Conservation (phyloP, 2,113 vertebrate species). For the Apodemus speciosus region DNA sequence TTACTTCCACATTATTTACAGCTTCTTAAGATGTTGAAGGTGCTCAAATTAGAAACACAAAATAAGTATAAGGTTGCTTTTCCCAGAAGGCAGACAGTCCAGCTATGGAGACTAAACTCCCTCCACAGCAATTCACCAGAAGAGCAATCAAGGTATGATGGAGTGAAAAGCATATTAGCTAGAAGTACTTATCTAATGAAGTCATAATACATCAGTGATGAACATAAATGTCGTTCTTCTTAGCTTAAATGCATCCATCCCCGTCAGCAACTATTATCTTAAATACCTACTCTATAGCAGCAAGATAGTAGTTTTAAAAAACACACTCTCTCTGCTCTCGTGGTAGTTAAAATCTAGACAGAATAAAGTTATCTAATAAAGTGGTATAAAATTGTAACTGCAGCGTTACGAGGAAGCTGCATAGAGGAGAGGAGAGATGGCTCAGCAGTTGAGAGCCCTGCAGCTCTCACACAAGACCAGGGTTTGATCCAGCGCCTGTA, state of each 20-base stretch:
- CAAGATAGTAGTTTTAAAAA: not conserved
- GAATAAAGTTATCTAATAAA: conserved; percentile 4
- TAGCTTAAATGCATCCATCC: not conserved
- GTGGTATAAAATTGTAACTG: not conserved
- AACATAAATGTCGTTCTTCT: not conserved
- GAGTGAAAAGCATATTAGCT: not conserved
- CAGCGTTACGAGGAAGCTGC: not conserved
- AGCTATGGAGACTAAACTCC: not conserved
- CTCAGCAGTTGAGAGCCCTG: not conserved
- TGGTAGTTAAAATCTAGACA: conserved; percentile 17
- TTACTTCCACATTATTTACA: conserved; percentile 50
- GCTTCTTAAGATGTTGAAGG: not conserved
- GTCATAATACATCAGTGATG: conserved; percentile 12
- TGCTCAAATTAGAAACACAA: conserved; percentile 11
- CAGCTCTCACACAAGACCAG: not conserved
- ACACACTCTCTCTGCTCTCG: not conserved
- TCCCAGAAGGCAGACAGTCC: conserved; percentile 29
- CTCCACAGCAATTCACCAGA: not conserved
- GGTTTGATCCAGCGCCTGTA: not conserved
- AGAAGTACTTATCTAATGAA: conserved; percentile 26
- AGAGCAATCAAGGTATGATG: not conserved
- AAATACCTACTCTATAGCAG: conserved; percentile 1
- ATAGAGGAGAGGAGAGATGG: not conserved
- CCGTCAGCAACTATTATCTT: conserved; percentile 7
- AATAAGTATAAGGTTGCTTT: conserved; percentile 44